These are phyloP conservation scores for Glareola pratincola DNA, from an alignment of 2,113 vertebrate species.

Conservation along the genomic window DNA sequence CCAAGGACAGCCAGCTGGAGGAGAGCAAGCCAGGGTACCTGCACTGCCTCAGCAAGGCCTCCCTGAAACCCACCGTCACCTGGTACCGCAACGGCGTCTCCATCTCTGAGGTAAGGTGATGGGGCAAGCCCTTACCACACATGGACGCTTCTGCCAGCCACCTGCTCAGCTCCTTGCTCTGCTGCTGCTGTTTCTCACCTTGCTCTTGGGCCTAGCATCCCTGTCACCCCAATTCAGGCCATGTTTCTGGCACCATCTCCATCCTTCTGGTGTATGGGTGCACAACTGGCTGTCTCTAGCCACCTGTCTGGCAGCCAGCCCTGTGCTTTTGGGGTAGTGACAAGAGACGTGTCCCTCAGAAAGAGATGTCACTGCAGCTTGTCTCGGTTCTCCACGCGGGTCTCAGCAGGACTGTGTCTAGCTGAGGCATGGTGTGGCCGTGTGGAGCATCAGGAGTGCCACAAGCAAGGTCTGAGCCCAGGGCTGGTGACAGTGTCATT, in stretches of 20 bases:
- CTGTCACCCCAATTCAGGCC: background rate
- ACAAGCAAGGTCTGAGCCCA: background rate
- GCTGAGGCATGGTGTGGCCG: background rate
- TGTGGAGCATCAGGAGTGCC: background rate
- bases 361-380: background rate
- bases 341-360: background rate
- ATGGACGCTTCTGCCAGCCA: background rate
- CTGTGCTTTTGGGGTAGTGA: background rate
- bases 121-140: background rate
- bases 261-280: background rate
- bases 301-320: background rate
- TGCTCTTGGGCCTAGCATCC: background rate
- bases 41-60: slow-evolving; percentile 88
- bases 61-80: slow-evolving; percentile 82
- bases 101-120: slow-evolving; percentile 84
- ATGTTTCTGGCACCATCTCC: background rate
- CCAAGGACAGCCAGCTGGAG: slow-evolving; percentile 87
- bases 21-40: slow-evolving; percentile 93
- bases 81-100: slow-evolving; percentile 86
- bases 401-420: background rate
- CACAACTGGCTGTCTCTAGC: background rate
- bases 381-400: background rate
- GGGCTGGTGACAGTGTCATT: background rate
- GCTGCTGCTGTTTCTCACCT: background rate
- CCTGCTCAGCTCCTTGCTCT: background rate